Percentiles rank a stretch among this genome's conserved stretches.
Conservation (phyloP, 2,113 vertebrate genomes). For the Mola mola region DNA sequence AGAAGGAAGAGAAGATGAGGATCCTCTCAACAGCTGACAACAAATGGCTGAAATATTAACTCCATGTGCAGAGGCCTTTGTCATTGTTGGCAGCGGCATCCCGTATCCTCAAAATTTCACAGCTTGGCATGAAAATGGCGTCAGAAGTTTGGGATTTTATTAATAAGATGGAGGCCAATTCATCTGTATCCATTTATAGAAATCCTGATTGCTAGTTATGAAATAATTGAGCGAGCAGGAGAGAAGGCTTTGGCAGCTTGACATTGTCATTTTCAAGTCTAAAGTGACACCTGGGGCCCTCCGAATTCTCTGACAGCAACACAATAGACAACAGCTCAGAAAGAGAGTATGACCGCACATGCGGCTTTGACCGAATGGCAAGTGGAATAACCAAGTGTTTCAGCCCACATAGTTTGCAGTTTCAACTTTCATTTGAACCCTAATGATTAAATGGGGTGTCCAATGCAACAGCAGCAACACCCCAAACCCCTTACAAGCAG, state of each 20-base stretch:
- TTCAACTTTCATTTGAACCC: conserved; percentile 36
- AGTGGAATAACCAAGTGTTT: conserved; percentile 45
- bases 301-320: conserved; percentile 48
- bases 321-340: conserved; percentile 58
- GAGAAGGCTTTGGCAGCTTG: conserved; percentile 58
- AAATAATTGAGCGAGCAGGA: conserved; percentile 17
- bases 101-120: neutral
- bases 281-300: conserved; percentile 74
- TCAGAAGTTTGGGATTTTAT: conserved; percentile 23
- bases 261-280: conserved; percentile 69
- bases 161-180: conserved; percentile 41
- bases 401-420: conserved; percentile 31
- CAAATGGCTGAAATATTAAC: conserved; percentile 1
- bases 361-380: conserved; percentile 44
- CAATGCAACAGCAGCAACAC: too few relatives aligned
- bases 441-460: conserved; percentile 25
- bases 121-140: conserved; percentile 16
- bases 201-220: conserved; percentile 55
- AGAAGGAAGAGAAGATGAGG: neutral
- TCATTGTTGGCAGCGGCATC: neutral
- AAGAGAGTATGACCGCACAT: neutral
- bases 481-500: too few relatives aligned
- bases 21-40: neutral
- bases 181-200: conserved; percentile 54
- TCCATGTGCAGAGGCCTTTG: neutral